These are phyloP conservation scores for Typhlomys cinereus DNA, from an alignment of 2,113 vertebrate genomes.

Conservation along the genomic window DNA sequence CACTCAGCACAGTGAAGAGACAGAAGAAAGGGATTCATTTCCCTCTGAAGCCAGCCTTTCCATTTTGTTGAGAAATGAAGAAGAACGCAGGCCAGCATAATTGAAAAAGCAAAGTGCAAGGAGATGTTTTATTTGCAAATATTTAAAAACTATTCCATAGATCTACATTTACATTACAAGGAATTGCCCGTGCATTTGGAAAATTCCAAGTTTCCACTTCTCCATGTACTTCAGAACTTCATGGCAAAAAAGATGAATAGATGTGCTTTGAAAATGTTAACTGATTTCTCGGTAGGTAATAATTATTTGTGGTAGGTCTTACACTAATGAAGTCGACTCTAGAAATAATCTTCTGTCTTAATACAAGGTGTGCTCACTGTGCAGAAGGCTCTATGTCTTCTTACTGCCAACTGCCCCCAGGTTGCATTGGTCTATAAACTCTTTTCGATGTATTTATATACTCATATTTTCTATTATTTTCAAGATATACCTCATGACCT, in stretches of 20 bases:
- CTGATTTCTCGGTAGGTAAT: background rate
- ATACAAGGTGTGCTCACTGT: background rate
- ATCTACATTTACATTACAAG: constrained; percentile 22
- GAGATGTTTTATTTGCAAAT: constrained; percentile 32
- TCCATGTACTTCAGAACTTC: background rate
- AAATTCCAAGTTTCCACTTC: constrained; percentile 16
- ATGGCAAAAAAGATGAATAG: background rate
- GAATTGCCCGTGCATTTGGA: background rate
- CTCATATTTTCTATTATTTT: background rate
- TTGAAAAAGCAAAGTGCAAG: background rate
- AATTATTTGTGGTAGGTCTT: background rate
- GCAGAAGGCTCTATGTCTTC: background rate
- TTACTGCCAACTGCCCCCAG: background rate
- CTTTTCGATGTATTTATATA: background rate
- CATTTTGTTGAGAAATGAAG: constrained; percentile 47
- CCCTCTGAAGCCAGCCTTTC: background rate
- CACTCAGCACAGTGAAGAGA: background rate
- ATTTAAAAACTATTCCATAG: background rate
- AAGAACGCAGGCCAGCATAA: background rate
- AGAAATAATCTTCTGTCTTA: background rate
- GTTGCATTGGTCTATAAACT: background rate
- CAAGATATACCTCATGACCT: background rate
- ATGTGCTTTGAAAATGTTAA: background rate
- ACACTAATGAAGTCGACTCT: background rate
- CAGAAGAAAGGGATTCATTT: constrained; percentile 28